These are phyloP conservation scores for Rhinogobius similis DNA, from an alignment of 2,113 vertebrate genomes.

Conservation along the genomic window DNA sequence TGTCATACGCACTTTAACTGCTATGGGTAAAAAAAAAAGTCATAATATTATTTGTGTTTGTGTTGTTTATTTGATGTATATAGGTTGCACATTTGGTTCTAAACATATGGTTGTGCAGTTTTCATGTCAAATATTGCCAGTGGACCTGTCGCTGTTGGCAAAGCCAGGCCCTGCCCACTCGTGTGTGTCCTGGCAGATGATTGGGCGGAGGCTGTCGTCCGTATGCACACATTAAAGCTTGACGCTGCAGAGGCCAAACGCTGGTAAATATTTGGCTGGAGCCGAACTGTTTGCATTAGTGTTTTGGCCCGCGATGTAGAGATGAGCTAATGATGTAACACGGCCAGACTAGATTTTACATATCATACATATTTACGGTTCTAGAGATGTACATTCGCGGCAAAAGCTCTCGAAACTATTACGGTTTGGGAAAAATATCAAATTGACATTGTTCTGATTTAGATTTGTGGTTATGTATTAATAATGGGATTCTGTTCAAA, in stretches of 20 bases:
- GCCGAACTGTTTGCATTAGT: slow-evolving; percentile 21
- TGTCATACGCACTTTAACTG: too few species aligned
- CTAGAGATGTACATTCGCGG: not conserved
- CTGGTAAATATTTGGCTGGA: slow-evolving; percentile 25
- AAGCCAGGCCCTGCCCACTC: not conserved
- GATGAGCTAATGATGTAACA: not conserved
- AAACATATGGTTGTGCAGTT: not conserved
- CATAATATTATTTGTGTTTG: too few species aligned
- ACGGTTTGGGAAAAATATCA: too few species aligned
- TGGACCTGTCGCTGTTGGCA: not conserved
- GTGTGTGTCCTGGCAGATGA: not conserved
- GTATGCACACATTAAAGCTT: slow-evolving; percentile 7
- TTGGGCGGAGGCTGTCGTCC: slow-evolving; percentile 13
- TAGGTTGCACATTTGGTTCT: not conserved
- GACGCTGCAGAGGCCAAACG: slow-evolving; percentile 18
- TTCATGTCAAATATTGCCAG: not conserved
- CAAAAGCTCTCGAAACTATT: too few species aligned
- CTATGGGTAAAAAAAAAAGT: too few species aligned
- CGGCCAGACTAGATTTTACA: not conserved
- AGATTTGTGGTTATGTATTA: too few species aligned
- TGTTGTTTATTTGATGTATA: not conserved
- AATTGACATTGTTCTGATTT: too few species aligned
- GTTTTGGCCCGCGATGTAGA: not conserved
- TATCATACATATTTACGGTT: too few species aligned
- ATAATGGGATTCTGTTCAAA: too few species aligned